Conservation (phyloP, 2,888 invertebrate species). For the Ecliptopera silaceata region DNA sequence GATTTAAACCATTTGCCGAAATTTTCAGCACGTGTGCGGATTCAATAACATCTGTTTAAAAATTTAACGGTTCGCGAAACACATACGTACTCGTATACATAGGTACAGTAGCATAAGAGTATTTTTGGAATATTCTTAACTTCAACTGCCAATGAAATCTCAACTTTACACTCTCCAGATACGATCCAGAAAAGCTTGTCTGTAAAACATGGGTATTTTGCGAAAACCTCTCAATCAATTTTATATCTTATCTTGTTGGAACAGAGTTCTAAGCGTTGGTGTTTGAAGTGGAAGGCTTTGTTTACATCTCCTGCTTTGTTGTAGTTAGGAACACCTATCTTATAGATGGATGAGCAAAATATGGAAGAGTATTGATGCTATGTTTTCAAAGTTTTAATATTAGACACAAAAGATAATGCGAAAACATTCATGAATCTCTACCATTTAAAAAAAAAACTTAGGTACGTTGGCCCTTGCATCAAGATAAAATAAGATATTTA, state of each 20-base stretch:
- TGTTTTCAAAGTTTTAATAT: not conserved
- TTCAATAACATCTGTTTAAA: constrained; percentile 6
- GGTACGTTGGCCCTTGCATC: no score
- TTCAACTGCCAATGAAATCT: constrained; percentile 17
- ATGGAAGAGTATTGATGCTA: constrained; percentile 5
- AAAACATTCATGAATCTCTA: no score
- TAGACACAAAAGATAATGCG: no score
- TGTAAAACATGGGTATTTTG: not conserved
- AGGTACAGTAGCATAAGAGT: not conserved
- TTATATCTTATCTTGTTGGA: not conserved
- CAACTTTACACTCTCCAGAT: constrained; percentile 10
- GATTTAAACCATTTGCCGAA: constrained; percentile 14
- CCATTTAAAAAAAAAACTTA: no score
- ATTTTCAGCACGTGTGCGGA: not conserved
- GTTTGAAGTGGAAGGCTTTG: constrained; percentile 1
- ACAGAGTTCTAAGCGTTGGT: not conserved
- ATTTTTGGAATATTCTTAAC: constrained; percentile 19
- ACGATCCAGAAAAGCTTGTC: constrained; percentile 2
- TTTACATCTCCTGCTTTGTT: constrained; percentile 9
- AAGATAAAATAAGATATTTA: no score
- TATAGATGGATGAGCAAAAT: constrained; percentile 1
- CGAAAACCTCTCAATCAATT: not conserved
- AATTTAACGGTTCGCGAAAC: not conserved
- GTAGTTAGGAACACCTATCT: constrained; percentile 2
- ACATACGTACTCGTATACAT: not conserved